Evolutionary conservation across 2,113 vertebrate species (phyloP).

Genomic region (Sander lucioperca): DNA sequence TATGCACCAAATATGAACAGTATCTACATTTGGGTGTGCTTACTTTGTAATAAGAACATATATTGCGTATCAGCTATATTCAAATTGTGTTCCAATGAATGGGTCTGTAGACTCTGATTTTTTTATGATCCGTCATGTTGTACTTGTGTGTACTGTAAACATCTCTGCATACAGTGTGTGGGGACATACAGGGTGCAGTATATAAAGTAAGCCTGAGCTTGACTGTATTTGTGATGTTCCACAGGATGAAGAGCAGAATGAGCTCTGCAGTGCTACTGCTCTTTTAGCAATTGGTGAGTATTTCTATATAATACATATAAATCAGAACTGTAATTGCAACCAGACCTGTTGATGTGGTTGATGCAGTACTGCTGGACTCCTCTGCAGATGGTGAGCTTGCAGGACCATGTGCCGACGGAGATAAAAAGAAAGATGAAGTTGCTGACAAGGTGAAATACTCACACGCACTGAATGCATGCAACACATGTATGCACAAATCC

Average conservation of each 20-base stretch:
- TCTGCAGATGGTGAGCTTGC: constrained; percentile 37
- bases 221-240: neutral
- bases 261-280: neutral
- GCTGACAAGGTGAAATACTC: constrained; percentile 53
- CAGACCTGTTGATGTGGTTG: neutral
- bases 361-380: neutral
- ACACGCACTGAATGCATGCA: neutral
- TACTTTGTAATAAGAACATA: neutral
- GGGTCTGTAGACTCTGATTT: neutral
- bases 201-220: neutral
- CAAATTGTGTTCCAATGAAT: neutral
- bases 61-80: neutral
- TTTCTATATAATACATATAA: neutral
- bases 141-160: neutral
- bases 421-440: constrained; percentile 30
- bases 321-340: accelerated
- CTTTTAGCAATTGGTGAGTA: constrained; percentile 53
- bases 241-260: constrained; percentile 60
- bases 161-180: neutral
- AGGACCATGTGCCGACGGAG: constrained; percentile 21
- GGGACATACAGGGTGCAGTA: no score
- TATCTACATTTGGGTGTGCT: neutral
- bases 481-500: neutral
- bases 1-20: neutral
- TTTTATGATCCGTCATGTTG: neutral